Evolutionary conservation across 2,113 vertebrate species (phyloP), one percentile per base, ranked within the genome.

Genomic region (Fulmarus glacialis): DNA sequence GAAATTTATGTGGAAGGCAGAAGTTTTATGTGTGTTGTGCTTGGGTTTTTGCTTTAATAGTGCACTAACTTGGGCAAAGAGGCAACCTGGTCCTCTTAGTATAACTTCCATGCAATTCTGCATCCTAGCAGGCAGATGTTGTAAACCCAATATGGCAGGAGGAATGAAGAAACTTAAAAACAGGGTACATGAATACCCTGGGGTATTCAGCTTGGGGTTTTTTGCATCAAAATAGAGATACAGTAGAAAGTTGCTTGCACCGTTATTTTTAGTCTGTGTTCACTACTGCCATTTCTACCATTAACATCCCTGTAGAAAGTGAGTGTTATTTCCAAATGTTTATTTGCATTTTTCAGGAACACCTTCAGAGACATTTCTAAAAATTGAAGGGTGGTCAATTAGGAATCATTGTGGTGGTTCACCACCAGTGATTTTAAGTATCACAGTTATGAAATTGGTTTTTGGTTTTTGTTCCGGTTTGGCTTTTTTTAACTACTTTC

Each of bases 11-110:
- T 29, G 29, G 45, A 71, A 71, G 12, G 14, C 16, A n/a, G 7
- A 22, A 48, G 6, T 47, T 70, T 22, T 66, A 5, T 0, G 1
- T 70, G 6, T 32, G n/a, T 40, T 79, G 21, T 24, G 9, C 1
- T 0, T 10, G 36, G 8, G 26, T 3, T n/a, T 78, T 78, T 85
- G 19, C 36, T 62, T 64, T 81, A 62, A 32, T 20, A 15, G 8
- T 68, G 32, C 15, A 5, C 19, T 78, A 1, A 10, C 19, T 53
- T 64, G n/a, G 26, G 17, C 24, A 45, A 63, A 78, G 58, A 84
- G 30, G 22, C 36, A 23, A 45, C 24, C 19, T 19, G 22, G 21
- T 42, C 15, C 73, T 91, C 8, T 52, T 43, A 4, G 9, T 66
- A 3, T 14, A 63, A 60, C 17, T 56, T 52, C 6, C 11, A 9